Evolutionary conservation across 2,888 invertebrate genomes (phyloP).

Genomic region (Amiota minor): DNA sequence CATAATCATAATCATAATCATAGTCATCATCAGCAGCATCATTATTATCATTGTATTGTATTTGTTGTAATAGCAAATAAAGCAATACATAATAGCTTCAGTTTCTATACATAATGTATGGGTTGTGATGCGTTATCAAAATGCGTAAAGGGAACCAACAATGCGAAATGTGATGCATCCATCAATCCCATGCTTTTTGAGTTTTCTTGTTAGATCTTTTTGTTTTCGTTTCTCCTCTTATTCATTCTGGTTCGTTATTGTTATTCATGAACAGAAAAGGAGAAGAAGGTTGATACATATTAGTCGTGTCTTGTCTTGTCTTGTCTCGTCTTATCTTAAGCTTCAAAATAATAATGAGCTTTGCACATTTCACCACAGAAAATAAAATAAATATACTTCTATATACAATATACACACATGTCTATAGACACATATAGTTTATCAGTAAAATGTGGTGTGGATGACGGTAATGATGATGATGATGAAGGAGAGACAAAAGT

Average conservation of each 20-base stretch:
- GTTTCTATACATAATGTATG: no score
- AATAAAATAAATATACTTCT: not conserved
- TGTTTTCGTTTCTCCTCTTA: not conserved
- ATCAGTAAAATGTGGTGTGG: not conserved
- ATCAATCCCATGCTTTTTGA: no score
- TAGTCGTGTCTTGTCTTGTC: not conserved
- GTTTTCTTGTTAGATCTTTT: not conserved
- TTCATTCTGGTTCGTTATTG: not conserved
- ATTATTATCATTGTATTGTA: no score
- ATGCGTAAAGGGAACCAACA: no score
- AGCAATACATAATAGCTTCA: no score
- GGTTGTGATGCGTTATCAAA: no score
- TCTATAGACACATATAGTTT: not conserved
- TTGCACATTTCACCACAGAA: conserved; percentile 33
- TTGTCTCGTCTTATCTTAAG: not conserved
- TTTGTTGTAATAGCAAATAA: no score
- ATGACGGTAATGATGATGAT: not conserved
- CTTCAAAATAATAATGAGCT: conserved; percentile 10
- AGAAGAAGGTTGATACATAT: no score
- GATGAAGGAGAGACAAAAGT: not conserved
- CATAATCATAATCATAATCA: no score
- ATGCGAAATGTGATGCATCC: no score
- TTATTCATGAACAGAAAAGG: not conserved
- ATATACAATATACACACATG: not conserved
- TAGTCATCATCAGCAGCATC: no score